Percentiles rank a stretch among this genome's conserved stretches.
Evolutionary conservation across 2,888 invertebrate genomes (phyloP).

Genomic region (Plemyria rubiginata): DNA sequence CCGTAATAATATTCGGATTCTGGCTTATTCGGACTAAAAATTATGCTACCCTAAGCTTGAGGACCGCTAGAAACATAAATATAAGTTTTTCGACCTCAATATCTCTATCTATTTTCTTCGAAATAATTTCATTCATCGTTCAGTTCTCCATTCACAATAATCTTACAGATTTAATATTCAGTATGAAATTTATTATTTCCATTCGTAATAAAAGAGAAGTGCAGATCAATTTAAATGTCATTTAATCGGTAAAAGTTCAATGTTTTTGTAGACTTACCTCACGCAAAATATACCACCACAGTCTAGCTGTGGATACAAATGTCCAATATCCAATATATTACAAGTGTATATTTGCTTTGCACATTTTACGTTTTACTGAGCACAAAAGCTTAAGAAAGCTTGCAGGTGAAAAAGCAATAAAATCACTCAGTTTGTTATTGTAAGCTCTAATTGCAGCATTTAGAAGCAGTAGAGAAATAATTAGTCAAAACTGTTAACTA

Average conservation of each 20-base stretch:
- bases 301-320: no score
- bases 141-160: not conserved
- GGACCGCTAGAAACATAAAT: no score
- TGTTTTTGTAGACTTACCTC: not conserved
- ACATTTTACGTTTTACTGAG: not conserved
- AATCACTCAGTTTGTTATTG: slow-evolving; percentile 13
- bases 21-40: no score
- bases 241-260: not conserved
- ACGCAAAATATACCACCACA: no score
- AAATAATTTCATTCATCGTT: not conserved
- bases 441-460: slow-evolving; percentile 38
- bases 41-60: no score
- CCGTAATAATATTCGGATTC: no score
- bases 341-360: not conserved
- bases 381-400: slow-evolving; percentile 20
- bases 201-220: not conserved
- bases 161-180: no score
- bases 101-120: no score
- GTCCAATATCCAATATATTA: no score
- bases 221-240: not conserved
- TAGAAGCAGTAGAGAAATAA: slow-evolving; percentile 48
- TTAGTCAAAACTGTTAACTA: slow-evolving; percentile 48
- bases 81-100: no score
- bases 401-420: slow-evolving; percentile 21
- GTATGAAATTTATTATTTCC: not conserved